These are phyloP conservation scores for Leptinotarsa tumamoca DNA, from an alignment of 2,888 invertebrate species.

Conservation along the genomic window DNA sequence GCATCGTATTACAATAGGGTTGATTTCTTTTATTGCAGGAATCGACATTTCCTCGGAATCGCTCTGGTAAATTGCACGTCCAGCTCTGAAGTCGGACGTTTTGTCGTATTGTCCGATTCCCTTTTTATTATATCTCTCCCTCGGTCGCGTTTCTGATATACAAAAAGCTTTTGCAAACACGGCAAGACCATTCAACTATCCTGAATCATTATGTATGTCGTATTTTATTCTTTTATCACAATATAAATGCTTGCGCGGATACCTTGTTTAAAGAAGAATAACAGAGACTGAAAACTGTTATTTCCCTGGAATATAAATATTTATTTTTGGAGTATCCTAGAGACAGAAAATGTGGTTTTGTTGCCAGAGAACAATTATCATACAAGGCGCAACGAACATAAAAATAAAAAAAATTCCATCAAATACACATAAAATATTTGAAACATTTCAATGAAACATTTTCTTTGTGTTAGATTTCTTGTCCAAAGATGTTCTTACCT, in stretches of 20 bases:
- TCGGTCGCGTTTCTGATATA: conserved; percentile 18
- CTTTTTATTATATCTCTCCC: conserved; percentile 47
- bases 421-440: no score
- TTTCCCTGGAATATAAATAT: background rate
- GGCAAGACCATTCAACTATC: conserved; percentile 23
- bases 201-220: conserved; percentile 29
- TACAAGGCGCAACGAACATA: no score
- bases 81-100: conserved; percentile 51
- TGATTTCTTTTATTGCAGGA: conserved; percentile 56
- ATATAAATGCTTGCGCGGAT: conserved; percentile 17
- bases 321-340: no score
- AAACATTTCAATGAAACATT: no score
- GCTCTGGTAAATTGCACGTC: conserved; percentile 61
- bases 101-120: conserved; percentile 52
- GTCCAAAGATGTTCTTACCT: no score
- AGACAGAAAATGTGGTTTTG: background rate
- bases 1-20: conserved; percentile 57
- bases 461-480: no score
- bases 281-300: background rate
- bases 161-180: conserved; percentile 33
- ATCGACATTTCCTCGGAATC: conserved; percentile 53
- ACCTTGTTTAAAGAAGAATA: background rate
- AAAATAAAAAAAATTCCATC: no score
- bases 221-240: conserved; percentile 27
- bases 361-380: no score